phyloP scores from a whole-genome alignment of 2,113 vertebrate genomes.

The Pteropus alecto region DNA sequence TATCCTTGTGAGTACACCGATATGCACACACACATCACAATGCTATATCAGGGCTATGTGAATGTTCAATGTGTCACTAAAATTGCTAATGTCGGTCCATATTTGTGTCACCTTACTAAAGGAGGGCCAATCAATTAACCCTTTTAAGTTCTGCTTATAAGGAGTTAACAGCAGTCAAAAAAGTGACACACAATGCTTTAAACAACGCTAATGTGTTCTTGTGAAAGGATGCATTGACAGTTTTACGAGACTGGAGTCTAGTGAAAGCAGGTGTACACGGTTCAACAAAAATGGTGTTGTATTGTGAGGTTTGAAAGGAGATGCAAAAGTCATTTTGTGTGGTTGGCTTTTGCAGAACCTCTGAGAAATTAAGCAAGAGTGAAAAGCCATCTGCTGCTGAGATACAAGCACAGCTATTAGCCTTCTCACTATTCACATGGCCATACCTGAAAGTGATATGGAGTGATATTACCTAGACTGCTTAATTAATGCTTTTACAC shows the following conservation, averaged over 20 bases:
- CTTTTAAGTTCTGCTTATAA: conserved; percentile 16
- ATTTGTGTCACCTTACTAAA: conserved; percentile 27
- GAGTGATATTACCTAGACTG: background rate
- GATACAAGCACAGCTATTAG: background rate
- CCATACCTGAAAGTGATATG: background rate
- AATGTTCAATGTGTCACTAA: background rate
- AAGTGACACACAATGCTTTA: conserved; percentile 1
- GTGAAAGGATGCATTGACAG: conserved; percentile 31
- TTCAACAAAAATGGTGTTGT: conserved; percentile 15
- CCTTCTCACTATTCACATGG: conserved; percentile 6
- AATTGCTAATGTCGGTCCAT: background rate
- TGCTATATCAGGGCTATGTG: background rate
- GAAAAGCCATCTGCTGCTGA: conserved; percentile 44
- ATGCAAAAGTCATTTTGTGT: background rate
- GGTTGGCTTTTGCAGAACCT: conserved; percentile 17
- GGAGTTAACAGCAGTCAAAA: background rate
- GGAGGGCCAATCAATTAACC: conserved; percentile 48
- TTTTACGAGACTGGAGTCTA: conserved; percentile 15
- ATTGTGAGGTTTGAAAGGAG: background rate
- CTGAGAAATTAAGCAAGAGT: conserved; percentile 4
- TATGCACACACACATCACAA: background rate
- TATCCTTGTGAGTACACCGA: background rate
- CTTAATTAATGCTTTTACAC: conserved; percentile 2
- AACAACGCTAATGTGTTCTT: conserved; percentile 4
- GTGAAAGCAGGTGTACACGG: conserved; percentile 33